Evolutionary conservation across 2,797 vertebrate species (phyloP).

Genomic region (Gadopsis marmoratus): DNA sequence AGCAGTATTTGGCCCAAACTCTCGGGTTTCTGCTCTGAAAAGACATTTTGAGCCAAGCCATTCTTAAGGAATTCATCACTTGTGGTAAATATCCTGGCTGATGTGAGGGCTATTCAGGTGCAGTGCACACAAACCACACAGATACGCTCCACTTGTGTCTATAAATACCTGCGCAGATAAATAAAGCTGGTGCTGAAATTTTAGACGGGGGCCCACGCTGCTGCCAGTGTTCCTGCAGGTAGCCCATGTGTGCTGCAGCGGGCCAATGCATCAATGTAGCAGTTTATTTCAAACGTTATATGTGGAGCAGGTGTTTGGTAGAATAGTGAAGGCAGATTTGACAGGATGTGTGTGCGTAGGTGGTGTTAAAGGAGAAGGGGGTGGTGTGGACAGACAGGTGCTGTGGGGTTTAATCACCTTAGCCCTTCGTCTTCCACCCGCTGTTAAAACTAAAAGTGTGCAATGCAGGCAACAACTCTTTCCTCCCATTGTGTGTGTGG

Average conservation of each 20-base stretch:
- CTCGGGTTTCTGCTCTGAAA: conserved; percentile 70
- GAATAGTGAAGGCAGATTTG: conserved; percentile 54
- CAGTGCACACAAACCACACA: conserved; percentile 62
- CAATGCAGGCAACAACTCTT: conserved; percentile 80
- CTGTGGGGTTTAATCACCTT: conserved; percentile 71
- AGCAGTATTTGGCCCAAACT: conserved; percentile 60
- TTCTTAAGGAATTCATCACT: conserved; percentile 75
- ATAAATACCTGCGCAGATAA: conserved; percentile 74
- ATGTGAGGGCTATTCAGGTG: conserved; percentile 66
- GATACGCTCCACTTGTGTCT: conserved; percentile 63
- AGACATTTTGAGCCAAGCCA: conserved; percentile 55
- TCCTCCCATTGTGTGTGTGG: conserved; percentile 83
- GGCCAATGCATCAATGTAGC: conserved; percentile 41
- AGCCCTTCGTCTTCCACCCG: conserved; percentile 60
- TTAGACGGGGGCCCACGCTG: conserved; percentile 46
- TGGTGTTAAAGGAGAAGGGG: conserved; percentile 18
- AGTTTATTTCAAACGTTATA: conserved; percentile 61
- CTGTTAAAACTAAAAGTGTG: conserved; percentile 81
- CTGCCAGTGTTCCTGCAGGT: conserved; percentile 62
- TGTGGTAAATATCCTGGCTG: conserved; percentile 57
- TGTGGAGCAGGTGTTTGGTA: conserved; percentile 53
- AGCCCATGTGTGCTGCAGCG: conserved; percentile 46
- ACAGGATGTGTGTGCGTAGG: conserved; percentile 61
- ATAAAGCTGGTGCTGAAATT: conserved; percentile 72
- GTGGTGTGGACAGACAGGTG: conserved; percentile 78